Base-by-base conservation (phyloP, 1,140 invertebrate species). In the Magallana angulata region DNA sequence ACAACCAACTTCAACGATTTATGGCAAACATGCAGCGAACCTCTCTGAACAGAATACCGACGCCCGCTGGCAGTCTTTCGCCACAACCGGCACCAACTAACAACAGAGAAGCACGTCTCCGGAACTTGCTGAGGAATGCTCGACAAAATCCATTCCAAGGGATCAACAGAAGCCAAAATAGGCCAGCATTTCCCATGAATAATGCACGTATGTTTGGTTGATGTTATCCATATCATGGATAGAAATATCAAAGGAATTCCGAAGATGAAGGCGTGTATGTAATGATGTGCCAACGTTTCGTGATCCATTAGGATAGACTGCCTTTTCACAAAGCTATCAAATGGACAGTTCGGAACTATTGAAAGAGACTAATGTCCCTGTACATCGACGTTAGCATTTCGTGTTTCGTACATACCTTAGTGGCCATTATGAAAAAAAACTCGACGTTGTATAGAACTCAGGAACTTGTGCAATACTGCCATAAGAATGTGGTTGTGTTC, bases 401-500 rank as follows among this genome's bases (percentile, higher is more conserved):
- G 36, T 48, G 36, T 48, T 48, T 48, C 2, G 36, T 48, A 48
- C 36, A 2, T 5, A 48, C 36, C 2, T 48, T 48, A 48, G 36
- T 48, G 36, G 3, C 36, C 36, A 48, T 48, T 48, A 5, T 4
- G 36, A 48, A 48, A 48, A 48, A 48, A 48, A 48, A 2, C 2
- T 5, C 36, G 36, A 48, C 36, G 36, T 48, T 5, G 24, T 24
- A 48, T 48, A 9, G 68, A 76, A 76, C 68, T 76, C 68, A 76
- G 68, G 68, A 76, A 76, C 24, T 30, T 76, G 68, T 76, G 68
- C 68, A 76, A 76, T 76, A 76, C 30, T 30, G 14, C 68, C 11
- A 11, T 18, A 30, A 30, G 68, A 30, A 11, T 76, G 5, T 76
- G 24, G 68, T 76, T 48, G 60, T 76, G 12, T 1, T 76, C 24